Evolutionary conservation across 2,888 invertebrate genomes (phyloP), one percentile per base, ranked within the genome.

Genomic region (Spatulosminthurus flaviceps): DNA sequence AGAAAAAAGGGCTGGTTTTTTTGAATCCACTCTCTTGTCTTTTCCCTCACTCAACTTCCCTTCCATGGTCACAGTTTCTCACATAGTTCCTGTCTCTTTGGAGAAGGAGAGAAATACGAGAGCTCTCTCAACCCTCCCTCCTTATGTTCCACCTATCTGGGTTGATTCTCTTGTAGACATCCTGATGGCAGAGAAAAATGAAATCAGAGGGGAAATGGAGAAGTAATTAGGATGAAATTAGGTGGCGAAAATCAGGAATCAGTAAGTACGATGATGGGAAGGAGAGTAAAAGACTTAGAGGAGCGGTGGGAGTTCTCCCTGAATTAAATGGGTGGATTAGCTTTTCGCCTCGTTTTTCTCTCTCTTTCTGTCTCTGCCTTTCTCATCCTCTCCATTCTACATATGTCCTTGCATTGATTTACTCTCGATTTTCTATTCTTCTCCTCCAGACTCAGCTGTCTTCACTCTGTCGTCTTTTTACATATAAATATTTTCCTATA

Each of bases 201-300:
- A 67, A 79, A 79, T 74, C 74, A 74, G 79, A 69, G 79, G 74
- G 74, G 79, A 79, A 79, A 79, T 79, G 79, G 73, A 79, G 79
- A 79, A 79, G 79, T 79, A 79, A 79, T 79, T 79, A 79, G 79
- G 79, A 79, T 67, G 79, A 79, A 79, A 79, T 79, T 79, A 79
- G 79, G 79, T 79, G 79, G 79, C 74, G 79, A 79, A 79, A 79
- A 74, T 69, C 66, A 69, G 69, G 34, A 69, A 34, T 29, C n/a
- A 69, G 69, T 26, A 69, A 69, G 28, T 51, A n/a, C n/a, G 16
- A 9, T 34, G 34, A 34, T 34, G 19, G 51, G n/a, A 51, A 19
- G 51, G 51, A 51, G 51, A 51, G 51, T 51, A 19, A 51, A 51
- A 51, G 51, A 51, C 7, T 51, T 16, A n/a, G 51, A 51, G 2